Evolutionary conservation across 2,888 invertebrate genomes (phyloP).

Genomic region (Himalopsyche japonica): DNA sequence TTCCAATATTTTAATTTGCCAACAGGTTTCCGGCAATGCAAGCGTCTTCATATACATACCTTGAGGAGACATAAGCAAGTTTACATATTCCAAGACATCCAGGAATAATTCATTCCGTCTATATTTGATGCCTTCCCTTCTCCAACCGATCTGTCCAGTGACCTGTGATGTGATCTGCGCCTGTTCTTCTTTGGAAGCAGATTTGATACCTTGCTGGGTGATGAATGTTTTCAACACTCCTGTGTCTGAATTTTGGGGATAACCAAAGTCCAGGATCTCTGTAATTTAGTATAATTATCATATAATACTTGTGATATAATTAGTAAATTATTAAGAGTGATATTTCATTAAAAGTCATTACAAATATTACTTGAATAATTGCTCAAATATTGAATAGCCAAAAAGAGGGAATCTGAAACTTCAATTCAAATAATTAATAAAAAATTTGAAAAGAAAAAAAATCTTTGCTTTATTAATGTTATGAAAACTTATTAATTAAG

Average conservation of each 20-base stretch:
- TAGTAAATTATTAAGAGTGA: too few relatives aligned
- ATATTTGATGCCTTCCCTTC: conserved; percentile 99
- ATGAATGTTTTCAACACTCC: conserved; percentile 99
- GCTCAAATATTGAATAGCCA: too few relatives aligned
- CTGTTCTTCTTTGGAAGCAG: conserved; percentile 98
- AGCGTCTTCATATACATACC: conserved; percentile 56
- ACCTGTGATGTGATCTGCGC: conserved; percentile 99
- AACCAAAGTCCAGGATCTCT: conserved; percentile 99
- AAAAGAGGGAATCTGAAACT: too few relatives aligned
- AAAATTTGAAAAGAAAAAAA: too few relatives aligned
- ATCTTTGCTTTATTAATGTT: too few relatives aligned
- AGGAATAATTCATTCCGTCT: conserved; percentile 97
- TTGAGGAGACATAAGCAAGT: conserved; percentile 99
- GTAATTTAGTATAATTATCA: conserved; percentile 41
- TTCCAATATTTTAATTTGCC: too few relatives aligned
- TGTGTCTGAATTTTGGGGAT: conserved; percentile 99
- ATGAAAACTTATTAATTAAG: too few relatives aligned
- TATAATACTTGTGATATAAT: neutral
- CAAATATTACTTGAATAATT: too few relatives aligned
- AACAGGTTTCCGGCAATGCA: neutral
- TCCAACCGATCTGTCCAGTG: conserved; percentile 98
- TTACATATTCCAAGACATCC: conserved; percentile 98
- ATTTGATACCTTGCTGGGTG: conserved; percentile 98
- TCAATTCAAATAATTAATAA: too few relatives aligned
- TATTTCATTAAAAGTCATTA: too few relatives aligned